Conservation (phyloP, 2,113 vertebrate species). For the Dromas ardeola region DNA sequence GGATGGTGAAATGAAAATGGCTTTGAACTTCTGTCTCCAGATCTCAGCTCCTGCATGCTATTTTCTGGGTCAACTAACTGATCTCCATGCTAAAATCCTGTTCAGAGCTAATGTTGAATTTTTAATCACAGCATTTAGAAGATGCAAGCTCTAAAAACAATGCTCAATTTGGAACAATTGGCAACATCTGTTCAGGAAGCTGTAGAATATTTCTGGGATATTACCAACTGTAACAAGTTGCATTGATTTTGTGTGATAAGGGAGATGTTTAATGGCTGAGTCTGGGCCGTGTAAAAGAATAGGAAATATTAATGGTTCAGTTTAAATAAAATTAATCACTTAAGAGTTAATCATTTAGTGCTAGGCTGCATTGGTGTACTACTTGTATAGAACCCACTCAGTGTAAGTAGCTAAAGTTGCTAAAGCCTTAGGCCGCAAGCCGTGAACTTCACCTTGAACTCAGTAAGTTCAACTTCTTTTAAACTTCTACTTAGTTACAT, state of each 20-base stretch:
- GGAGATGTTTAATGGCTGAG: not conserved
- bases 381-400: not conserved
- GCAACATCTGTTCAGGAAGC: not conserved
- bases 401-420: not conserved
- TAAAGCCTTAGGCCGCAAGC: not conserved
- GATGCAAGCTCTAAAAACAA: not conserved
- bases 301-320: not conserved
- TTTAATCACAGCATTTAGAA: not conserved
- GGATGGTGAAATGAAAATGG: not conserved
- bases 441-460: not conserved
- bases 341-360: not conserved
- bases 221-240: not conserved
- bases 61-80: not conserved
- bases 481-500: not conserved
- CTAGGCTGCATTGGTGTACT: not conserved
- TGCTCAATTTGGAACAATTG: not conserved
- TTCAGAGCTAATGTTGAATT: not conserved
- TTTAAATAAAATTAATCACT: not conserved
- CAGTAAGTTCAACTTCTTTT: not conserved
- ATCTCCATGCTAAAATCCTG: not conserved
- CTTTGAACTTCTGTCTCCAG: not conserved
- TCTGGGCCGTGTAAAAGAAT: not conserved
- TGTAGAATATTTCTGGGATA: not conserved
- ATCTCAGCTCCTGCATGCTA: not conserved
- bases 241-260: not conserved